Percentiles rank a stretch among this genome's conserved stretches.
Evolutionary conservation across 2,888 invertebrate species (phyloP).

Genomic region (Galerucella nymphaeae): DNA sequence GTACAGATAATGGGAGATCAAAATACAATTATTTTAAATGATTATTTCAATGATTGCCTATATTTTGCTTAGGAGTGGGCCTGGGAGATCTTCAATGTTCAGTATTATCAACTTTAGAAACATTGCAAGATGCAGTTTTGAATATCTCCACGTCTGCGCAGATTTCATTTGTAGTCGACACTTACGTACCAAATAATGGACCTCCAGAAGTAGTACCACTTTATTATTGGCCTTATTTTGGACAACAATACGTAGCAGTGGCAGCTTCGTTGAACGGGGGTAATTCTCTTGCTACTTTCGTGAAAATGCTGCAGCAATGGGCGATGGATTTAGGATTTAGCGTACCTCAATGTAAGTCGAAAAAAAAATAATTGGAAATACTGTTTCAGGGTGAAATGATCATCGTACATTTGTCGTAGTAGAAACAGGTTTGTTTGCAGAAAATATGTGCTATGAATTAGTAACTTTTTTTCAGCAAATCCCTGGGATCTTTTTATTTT

Average conservation of each 20-base stretch:
- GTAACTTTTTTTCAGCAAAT: too few relatives aligned
- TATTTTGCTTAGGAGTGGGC: slow-evolving; percentile 69
- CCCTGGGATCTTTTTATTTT: too few relatives aligned
- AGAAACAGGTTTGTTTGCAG: too few relatives aligned
- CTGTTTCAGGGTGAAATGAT: background rate
- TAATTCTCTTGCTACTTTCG: slow-evolving; percentile 84
- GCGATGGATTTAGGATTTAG: slow-evolving; percentile 79
- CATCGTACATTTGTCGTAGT: too few relatives aligned
- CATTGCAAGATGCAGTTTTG: slow-evolving; percentile 75
- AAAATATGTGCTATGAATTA: too few relatives aligned
- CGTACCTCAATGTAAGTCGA: slow-evolving; percentile 74
- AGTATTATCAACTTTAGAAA: slow-evolving; percentile 79
- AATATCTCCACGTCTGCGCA: slow-evolving; percentile 92
- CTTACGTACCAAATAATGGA: slow-evolving; percentile 64
- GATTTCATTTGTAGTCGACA: slow-evolving; percentile 77
- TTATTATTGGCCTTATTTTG: slow-evolving; percentile 82
- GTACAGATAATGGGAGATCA: too few relatives aligned
- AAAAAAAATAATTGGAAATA: too few relatives aligned
- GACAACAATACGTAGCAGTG: slow-evolving; percentile 78
- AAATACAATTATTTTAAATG: too few relatives aligned
- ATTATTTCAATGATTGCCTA: too few relatives aligned
- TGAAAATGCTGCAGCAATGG: slow-evolving; percentile 84
- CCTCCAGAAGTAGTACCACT: slow-evolving; percentile 65
- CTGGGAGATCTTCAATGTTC: slow-evolving; percentile 88
- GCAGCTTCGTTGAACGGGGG: slow-evolving; percentile 89